A percentile compares a stretch with the other conserved stretches of the same genome.
Conservation (phyloP, 2,797 vertebrate species). For the Semaprochilodus insignis region DNA sequence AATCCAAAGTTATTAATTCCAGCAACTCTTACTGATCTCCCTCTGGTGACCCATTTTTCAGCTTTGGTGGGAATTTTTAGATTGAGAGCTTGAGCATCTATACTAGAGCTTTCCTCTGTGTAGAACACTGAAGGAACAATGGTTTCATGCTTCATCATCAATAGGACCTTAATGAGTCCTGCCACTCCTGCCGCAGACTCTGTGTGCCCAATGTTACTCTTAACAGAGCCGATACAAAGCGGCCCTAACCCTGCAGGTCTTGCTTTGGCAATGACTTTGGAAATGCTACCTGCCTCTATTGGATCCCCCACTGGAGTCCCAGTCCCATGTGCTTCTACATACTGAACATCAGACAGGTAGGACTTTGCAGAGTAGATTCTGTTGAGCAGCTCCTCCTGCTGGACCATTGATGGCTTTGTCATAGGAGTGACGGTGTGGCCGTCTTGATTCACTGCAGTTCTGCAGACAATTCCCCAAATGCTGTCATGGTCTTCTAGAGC, state of each 20-base stretch:
- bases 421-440: constrained; percentile 82
- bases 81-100: constrained; percentile 78
- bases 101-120: constrained; percentile 76
- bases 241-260: constrained; percentile 64
- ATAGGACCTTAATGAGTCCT: constrained; percentile 87
- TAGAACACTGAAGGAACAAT: constrained; percentile 87
- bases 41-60: constrained; percentile 79
- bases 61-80: constrained; percentile 76
- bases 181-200: constrained; percentile 91
- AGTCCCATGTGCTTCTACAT: constrained; percentile 88
- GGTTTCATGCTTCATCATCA: constrained; percentile 89
- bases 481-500: constrained; percentile 82
- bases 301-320: constrained; percentile 86
- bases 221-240: constrained; percentile 86
- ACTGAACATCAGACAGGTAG: constrained; percentile 80
- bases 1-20: constrained; percentile 91
- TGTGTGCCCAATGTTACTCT: constrained; percentile 89
- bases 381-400: constrained; percentile 84
- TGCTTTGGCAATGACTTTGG: constrained; percentile 78
- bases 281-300: constrained; percentile 82
- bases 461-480: constrained; percentile 86
- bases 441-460: constrained; percentile 86
- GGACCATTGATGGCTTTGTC: constrained; percentile 84
- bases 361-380: constrained; percentile 77
- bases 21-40: constrained; percentile 75